Evolutionary conservation across 2,113 vertebrate genomes (phyloP).

Genomic region (Maccullochella peelii): DNA sequence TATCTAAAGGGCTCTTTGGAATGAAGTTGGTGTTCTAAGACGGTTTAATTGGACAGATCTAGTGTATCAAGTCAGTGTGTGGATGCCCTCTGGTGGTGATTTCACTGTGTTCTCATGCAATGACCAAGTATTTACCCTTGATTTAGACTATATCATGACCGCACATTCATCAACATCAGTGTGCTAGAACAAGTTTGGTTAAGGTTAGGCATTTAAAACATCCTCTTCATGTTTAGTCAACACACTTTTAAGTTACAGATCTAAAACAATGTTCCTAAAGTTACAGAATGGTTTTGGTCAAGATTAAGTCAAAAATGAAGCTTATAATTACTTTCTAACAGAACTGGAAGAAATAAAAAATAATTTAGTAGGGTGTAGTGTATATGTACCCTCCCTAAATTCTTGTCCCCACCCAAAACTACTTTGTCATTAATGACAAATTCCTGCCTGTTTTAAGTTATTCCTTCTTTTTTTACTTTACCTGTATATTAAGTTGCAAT

Average conservation of each 20-base stretch:
- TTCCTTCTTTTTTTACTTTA: neutral
- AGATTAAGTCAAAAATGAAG: neutral
- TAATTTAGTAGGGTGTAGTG: neutral
- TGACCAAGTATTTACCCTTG: neutral
- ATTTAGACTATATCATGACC: neutral
- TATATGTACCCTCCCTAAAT: neutral
- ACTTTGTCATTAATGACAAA: neutral
- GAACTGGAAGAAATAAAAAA: neutral
- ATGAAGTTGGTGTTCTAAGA: neutral
- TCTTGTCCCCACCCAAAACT: neutral
- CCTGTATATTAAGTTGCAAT: neutral
- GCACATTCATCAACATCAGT: neutral
- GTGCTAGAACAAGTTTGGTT: neutral
- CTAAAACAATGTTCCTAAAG: neutral
- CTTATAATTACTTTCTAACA: neutral
- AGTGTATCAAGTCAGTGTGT: neutral
- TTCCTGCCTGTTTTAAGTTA: neutral
- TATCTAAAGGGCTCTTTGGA: neutral
- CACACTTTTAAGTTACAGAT: neutral
- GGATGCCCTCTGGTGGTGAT: slow-evolving; percentile 32
- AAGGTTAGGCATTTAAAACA: neutral
- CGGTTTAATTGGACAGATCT: neutral
- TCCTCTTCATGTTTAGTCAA: neutral
- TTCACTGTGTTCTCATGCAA: neutral
- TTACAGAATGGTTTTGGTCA: neutral